These are phyloP conservation scores for Drosophila picticornis DNA, from an alignment of 2,888 invertebrate genomes.

Conservation along the genomic window DNA sequence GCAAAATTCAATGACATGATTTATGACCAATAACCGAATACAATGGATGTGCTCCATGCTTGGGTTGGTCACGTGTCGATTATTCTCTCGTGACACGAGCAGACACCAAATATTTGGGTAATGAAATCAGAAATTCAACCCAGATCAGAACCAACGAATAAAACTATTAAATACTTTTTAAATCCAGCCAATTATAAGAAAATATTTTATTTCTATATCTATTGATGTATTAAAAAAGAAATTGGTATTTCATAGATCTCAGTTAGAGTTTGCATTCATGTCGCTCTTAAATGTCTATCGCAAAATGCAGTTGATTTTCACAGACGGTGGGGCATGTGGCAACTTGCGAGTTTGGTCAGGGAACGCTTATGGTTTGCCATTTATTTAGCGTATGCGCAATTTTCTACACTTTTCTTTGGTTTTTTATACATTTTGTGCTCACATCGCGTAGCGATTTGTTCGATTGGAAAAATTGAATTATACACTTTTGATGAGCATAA, in stretches of 20 bases:
- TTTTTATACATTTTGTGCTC: slow-evolving; percentile 16
- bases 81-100: slow-evolving; percentile 7
- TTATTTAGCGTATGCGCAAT: slow-evolving; percentile 75
- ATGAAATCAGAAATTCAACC: not conserved
- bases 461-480: slow-evolving; percentile 80
- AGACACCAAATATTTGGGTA: not conserved
- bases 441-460: slow-evolving; percentile 58
- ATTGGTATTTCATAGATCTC: not conserved
- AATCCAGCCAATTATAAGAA: not conserved
- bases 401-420: slow-evolving; percentile 14
- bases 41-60: slow-evolving; percentile 11
- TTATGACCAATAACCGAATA: slow-evolving; percentile 51
- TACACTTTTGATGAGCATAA: slow-evolving; percentile 74
- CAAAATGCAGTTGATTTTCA: slow-evolving; percentile 10
- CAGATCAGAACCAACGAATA: not conserved
- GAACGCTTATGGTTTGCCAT: slow-evolving; percentile 58
- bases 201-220: not conserved
- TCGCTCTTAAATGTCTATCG: not conserved
- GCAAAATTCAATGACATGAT: slow-evolving; percentile 73
- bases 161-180: not conserved
- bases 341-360: slow-evolving; percentile 29
- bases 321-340: not conserved
- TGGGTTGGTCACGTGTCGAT: not conserved
- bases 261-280: not conserved
- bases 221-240: not conserved